phyloP scores from a whole-genome alignment of 2,888 invertebrate genomes.

The Lissonota sp. region DNA sequence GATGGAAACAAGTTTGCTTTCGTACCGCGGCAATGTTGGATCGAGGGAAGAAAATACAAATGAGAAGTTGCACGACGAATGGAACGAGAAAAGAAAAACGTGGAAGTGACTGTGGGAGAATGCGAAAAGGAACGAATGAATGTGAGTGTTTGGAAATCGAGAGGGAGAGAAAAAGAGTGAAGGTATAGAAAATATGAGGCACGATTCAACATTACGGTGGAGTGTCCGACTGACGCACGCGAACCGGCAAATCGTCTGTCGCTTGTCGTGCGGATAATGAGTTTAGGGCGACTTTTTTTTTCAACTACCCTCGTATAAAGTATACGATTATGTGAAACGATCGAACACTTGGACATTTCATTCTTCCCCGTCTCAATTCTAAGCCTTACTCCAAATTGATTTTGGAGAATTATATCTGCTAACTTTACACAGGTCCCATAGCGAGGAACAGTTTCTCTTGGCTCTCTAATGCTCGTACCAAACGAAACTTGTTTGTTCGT shows the following conservation, averaged over 20 bases:
- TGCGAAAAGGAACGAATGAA: neutral
- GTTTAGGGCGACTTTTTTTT: slow-evolving; percentile 29
- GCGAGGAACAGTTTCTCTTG: slow-evolving; percentile 27
- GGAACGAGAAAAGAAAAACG: slow-evolving; percentile 12
- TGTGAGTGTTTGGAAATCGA: neutral
- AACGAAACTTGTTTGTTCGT: slow-evolving; percentile 11
- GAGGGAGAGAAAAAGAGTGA: slow-evolving; percentile 15
- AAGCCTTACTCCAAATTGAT: too few species aligned
- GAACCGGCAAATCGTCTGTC: slow-evolving; percentile 55
- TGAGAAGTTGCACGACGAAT: neutral
- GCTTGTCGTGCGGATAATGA: slow-evolving; percentile 60
- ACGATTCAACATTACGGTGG: slow-evolving; percentile 19
- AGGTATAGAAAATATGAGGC: neutral
- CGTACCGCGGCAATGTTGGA: slow-evolving; percentile 21
- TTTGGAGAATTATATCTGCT: too few species aligned
- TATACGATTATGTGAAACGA: too few species aligned
- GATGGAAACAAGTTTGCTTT: slow-evolving; percentile 26
- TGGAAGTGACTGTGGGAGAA: slow-evolving; percentile 8
- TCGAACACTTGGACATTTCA: too few species aligned
- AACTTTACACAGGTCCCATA: too few species aligned
- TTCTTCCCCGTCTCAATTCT: too few species aligned
- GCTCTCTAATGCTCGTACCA: neutral
- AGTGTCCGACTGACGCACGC: slow-evolving; percentile 38
- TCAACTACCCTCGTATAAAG: too few species aligned
- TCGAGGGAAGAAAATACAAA: slow-evolving; percentile 20